Evolutionary conservation across 2,888 invertebrate genomes (phyloP).

Genomic region (Metellina segmentata): DNA sequence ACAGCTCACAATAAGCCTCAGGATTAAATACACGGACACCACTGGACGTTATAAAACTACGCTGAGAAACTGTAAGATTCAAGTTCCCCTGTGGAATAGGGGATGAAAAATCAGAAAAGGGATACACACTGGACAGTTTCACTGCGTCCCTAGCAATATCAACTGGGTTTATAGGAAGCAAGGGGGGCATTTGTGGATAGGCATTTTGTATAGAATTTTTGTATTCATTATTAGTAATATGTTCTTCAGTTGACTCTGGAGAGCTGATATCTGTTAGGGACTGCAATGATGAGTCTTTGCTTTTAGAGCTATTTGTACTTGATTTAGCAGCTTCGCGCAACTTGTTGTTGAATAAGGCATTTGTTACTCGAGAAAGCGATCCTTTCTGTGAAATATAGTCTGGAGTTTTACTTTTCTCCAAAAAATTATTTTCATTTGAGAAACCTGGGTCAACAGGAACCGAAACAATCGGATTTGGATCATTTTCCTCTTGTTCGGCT

Average conservation of each 20-base stretch:
- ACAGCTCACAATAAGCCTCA: slow-evolving; percentile 98
- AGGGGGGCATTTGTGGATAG: slow-evolving; percentile 76
- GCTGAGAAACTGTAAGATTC: slow-evolving; percentile 65
- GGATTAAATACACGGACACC: slow-evolving; percentile 91
- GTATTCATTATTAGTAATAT: slow-evolving; percentile 45
- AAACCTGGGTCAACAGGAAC: slow-evolving; percentile 28
- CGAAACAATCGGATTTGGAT: slow-evolving; percentile 11
- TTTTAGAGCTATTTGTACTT: slow-evolving; percentile 48
- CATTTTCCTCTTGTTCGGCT: slow-evolving; percentile 78
- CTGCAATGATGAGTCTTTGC: slow-evolving; percentile 62
- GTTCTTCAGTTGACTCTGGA: slow-evolving; percentile 64
- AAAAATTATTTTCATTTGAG: slow-evolving; percentile 41
- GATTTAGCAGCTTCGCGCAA: slow-evolving; percentile 66
- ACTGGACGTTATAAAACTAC: slow-evolving; percentile 72
- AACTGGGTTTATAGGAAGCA: slow-evolving; percentile 73
- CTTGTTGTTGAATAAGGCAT: slow-evolving; percentile 74
- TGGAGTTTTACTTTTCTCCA: slow-evolving; percentile 52
- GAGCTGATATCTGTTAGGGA: slow-evolving; percentile 70
- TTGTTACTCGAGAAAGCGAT: slow-evolving; percentile 57
- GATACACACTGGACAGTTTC: slow-evolving; percentile 45
- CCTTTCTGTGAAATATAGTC: slow-evolving; percentile 58
- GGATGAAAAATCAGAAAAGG: slow-evolving; percentile 76
- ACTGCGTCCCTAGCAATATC: slow-evolving; percentile 58
- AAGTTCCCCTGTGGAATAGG: slow-evolving; percentile 73
- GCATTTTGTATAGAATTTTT: slow-evolving; percentile 72